Evolutionary conservation across 1,140 invertebrate species (phyloP).

Genomic region (Sminthurides bifidus): DNA sequence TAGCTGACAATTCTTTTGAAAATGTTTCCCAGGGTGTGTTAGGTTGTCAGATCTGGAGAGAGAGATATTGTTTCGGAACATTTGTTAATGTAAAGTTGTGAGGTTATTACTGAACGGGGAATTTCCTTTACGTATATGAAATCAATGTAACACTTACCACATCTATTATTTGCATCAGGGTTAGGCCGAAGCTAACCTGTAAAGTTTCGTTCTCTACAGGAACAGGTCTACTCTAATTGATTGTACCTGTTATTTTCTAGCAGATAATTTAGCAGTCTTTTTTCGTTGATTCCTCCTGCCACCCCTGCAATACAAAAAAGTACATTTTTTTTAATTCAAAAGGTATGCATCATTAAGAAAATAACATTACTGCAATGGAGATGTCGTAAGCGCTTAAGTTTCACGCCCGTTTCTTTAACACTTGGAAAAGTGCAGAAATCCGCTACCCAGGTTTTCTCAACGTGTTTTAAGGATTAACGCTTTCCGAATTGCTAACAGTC

Average conservation of each 20-base stretch:
- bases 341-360: no score
- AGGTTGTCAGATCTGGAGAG: background rate
- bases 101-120: background rate
- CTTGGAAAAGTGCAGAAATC: no score
- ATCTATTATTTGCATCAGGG: constrained; percentile 96
- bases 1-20: no score
- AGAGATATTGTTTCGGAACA: background rate
- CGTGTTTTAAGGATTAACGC: no score
- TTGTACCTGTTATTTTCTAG: constrained; percentile 63
- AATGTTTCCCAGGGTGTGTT: no score
- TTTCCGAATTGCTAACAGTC: no score
- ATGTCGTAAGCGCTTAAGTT: no score
- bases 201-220: constrained; percentile 86
- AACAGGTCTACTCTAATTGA: constrained; percentile 85
- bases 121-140: background rate
- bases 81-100: background rate
- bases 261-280: constrained; percentile 71
- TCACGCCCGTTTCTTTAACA: no score
- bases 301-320: constrained; percentile 49
- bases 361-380: no score
- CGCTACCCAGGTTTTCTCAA: no score
- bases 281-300: constrained; percentile 75
- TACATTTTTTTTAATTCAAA: no score
- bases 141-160: constrained; percentile 63
- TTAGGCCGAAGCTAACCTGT: constrained; percentile 86